Conservation (phyloP, 2,113 vertebrate species). For the Felis chaus region DNA sequence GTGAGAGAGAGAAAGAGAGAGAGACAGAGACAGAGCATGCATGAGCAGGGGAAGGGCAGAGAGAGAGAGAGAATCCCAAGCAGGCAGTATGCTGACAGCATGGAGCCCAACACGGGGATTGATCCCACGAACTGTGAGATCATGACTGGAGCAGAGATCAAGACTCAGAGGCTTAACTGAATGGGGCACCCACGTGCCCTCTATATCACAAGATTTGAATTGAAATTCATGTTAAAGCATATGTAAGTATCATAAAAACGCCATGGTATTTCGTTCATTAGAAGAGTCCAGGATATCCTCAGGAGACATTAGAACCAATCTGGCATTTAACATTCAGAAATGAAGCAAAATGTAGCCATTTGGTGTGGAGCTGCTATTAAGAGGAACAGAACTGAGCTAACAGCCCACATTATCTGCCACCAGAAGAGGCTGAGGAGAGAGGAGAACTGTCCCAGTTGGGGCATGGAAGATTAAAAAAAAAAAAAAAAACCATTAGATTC, state of each 20-base stretch:
- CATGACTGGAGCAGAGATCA: too few relatives aligned
- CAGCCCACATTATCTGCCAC: not conserved
- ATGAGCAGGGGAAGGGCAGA: too few relatives aligned
- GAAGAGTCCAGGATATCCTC: not conserved
- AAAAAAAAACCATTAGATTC: not conserved
- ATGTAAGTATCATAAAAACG: not conserved
- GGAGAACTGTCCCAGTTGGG: not conserved
- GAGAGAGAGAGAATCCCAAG: too few relatives aligned
- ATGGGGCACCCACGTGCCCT: not conserved
- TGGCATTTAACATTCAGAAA: conserved; percentile 26
- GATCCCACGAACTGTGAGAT: too few relatives aligned
- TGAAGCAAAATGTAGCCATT: not conserved
- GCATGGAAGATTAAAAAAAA: not conserved
- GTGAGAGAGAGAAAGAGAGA: too few relatives aligned
- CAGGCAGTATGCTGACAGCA: too few relatives aligned
- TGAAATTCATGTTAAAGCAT: conserved; percentile 44
- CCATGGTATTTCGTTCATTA: not conserved
- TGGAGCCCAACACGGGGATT: too few relatives aligned
- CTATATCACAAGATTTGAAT: not conserved
- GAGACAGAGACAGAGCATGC: too few relatives aligned
- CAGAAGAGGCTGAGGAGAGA: not conserved
- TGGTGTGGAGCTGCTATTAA: not conserved
- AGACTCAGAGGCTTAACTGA: too few relatives aligned
- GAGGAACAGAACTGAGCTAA: not conserved
- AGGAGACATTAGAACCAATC: not conserved